Base-by-base conservation (phyloP, 1,140 invertebrate species). In the Drosophila lini region DNA sequence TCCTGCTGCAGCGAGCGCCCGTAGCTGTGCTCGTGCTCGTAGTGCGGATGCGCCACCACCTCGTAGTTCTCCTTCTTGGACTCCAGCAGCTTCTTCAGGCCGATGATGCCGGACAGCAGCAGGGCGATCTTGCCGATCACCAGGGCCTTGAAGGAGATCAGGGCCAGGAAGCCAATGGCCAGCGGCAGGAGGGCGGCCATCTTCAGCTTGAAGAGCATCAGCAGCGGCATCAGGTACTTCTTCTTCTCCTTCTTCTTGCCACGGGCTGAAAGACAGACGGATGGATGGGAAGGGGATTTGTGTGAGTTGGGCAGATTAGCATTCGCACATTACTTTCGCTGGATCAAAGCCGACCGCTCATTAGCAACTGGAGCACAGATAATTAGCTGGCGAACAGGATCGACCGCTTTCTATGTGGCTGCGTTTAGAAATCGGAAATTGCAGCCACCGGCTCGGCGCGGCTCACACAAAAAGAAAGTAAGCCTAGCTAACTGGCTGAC, bases 141-240 rank as follows among this genome's bases (percentile, higher is more conserved):
- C 55, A 97, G 93, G 16, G 96, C 96, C 93, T 97, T 97, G 93
- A 97, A 95, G 7, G 96, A 96, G 34, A 97, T 93, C n/a, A 97
- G 93, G 9, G 96, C 96, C 57, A 97, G 94, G 84, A 94, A 95
- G 69, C 96, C 96, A 13, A 97, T 93, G 69, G 95, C 94, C 62
- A 97, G 93, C 19, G 96, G 96, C 78, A 96, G 95, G 31, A 97
- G 93, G 19, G 95, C 94, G 59, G 95, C 95, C 63, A 96, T 95
- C 93, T 97, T 97, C 90, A 97, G 91, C 90, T 96, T 96, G 88
- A 96, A 93, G 45, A 97, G 93, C 62, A 96, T 93, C 34, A 97
- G 93, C 56, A 97, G 93, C 25, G 96, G 95, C 77, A 96, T 83
- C 74, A 97, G 94, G 91, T 96, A 95, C 94, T 96, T 96, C 89